phyloP scores from a whole-genome alignment of 2,113 vertebrate species.

The Eptesicus fuscus region DNA sequence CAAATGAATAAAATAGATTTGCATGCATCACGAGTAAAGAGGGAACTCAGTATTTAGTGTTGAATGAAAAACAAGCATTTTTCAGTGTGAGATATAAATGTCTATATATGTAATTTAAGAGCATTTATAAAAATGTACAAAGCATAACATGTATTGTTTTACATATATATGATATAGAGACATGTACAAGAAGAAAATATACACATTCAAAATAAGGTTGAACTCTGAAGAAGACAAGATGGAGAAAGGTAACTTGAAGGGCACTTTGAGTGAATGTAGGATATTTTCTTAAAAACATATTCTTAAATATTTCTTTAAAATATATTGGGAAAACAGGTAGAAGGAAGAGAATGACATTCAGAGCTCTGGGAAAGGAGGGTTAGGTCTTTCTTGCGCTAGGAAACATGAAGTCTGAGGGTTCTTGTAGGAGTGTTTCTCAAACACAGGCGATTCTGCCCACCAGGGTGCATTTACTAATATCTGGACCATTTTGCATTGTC shows the following conservation, averaged over 20 bases:
- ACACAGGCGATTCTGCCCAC: neutral
- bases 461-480: neutral
- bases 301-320: neutral
- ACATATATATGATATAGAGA: neutral
- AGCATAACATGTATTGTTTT: neutral
- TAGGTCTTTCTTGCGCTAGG: neutral
- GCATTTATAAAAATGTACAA: neutral
- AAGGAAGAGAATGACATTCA: neutral
- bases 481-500: neutral
- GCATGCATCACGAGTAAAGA: neutral
- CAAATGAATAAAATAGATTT: neutral
- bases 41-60: neutral
- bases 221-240: neutral
- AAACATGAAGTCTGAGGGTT: neutral
- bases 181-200: neutral
- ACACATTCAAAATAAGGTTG: neutral
- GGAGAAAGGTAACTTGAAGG: neutral
- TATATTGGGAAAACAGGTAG: neutral
- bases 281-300: neutral
- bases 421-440: neutral
- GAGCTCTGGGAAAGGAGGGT: neutral
- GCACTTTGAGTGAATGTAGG: neutral
- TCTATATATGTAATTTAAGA: neutral
- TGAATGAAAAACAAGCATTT: neutral
- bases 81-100: neutral